Percentiles rank a stretch among this genome's conserved stretches.
Conservation (phyloP, 1,140 invertebrate genomes). For the Phthorimaea operculella region DNA sequence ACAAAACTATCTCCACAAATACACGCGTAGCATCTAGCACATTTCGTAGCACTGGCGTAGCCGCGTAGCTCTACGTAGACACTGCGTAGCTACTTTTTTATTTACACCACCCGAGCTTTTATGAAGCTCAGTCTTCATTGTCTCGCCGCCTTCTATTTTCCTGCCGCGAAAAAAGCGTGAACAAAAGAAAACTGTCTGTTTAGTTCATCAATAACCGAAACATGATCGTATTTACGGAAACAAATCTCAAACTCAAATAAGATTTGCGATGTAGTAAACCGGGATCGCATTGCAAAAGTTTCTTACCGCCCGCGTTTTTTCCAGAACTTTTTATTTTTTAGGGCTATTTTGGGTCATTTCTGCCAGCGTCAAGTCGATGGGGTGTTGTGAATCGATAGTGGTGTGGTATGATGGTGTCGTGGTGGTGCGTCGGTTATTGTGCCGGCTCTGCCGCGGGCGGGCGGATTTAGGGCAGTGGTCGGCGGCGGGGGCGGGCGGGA, state of each 20-base stretch:
- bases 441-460: slow-evolving; percentile 46
- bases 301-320: slow-evolving; percentile 51
- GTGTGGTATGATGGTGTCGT: slow-evolving; percentile 36
- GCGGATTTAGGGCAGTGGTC: slow-evolving; percentile 58
- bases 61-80: background rate
- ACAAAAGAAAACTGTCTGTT: no score
- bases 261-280: slow-evolving; percentile 55
- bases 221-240: no score
- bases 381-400: slow-evolving; percentile 53
- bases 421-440: slow-evolving; percentile 59
- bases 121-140: background rate
- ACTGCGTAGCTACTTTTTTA: background rate
- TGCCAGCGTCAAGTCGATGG: slow-evolving; percentile 39
- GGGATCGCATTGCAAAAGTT: slow-evolving; percentile 38
- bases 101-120: background rate
- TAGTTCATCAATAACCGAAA: no score
- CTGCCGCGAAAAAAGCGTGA: background rate
- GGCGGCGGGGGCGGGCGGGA: slow-evolving; percentile 29
- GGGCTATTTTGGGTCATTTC: no score
- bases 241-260: no score
- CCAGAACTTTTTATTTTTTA: slow-evolving; percentile 58
- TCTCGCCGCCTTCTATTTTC: background rate
- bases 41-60: slow-evolving; percentile 3
- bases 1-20: background rate
- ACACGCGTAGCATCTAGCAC: background rate